Evolutionary conservation across 2,797 vertebrate species (phyloP).

Genomic region (Adelosebastes latens): DNA sequence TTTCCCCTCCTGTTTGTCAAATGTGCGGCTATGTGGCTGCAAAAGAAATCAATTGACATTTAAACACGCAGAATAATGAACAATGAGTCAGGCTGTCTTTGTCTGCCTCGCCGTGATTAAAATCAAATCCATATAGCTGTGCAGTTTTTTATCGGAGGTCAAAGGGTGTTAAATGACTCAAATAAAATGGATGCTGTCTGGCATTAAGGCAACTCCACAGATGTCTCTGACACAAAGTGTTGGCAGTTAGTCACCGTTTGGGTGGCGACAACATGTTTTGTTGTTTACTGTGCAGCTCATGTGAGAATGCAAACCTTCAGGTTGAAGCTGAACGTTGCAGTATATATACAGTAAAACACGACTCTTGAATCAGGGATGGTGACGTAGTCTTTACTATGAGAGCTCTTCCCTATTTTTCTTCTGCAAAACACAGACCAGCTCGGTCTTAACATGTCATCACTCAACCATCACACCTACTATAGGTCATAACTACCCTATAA

Average conservation of each 20-base stretch:
- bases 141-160: constrained; percentile 30
- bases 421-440: constrained; percentile 3
- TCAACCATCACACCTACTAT: neutral
- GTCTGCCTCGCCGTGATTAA: constrained; percentile 4
- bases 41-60: neutral
- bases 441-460: neutral
- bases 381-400: constrained; percentile 10
- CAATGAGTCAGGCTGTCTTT: constrained; percentile 12
- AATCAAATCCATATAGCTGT: constrained; percentile 1
- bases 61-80: neutral
- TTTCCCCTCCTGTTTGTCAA: neutral
- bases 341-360: constrained; percentile 21
- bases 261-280: neutral
- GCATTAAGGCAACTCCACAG: constrained; percentile 6
- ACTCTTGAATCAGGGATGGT: constrained; percentile 16
- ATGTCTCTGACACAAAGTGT: constrained; percentile 6
- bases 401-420: neutral
- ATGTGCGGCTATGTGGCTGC: neutral
- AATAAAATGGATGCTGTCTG: constrained; percentile 27
- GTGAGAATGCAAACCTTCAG: constrained; percentile 4
- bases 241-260: constrained; percentile 2
- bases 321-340: constrained; percentile 17
- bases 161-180: constrained; percentile 31
- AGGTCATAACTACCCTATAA: neutral
- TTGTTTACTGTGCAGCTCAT: constrained; percentile 25